Evolutionary conservation across 2,888 invertebrate species (phyloP), one percentile per base, ranked within the genome.

Genomic region (Ophioninae sp.): DNA sequence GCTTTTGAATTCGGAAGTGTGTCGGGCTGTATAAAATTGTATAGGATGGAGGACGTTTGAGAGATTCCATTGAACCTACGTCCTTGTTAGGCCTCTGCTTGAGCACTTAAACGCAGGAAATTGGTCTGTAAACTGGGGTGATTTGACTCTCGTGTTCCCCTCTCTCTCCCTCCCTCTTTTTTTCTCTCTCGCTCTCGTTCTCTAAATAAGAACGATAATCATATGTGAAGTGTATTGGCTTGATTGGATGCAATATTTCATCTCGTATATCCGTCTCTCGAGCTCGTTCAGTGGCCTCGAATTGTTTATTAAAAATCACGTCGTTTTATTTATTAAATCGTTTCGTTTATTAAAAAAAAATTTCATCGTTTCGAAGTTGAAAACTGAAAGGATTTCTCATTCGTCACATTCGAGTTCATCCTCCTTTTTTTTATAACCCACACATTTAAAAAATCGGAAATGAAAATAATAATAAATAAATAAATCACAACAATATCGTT

Each of bases 61-160:
- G 75, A 65, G 74, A 74, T 77, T 39, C 64, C 80, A 41, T 61
- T 80, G 67, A 75, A 68, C 64, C 65, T 72, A 56, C n/a, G 59
- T 37, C 69, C 72, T 72, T 81, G 59, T 78, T 81, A 72, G 75
- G 82, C 79, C 81, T 61, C 72, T 76, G 68, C 71, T 76, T 67
- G 72, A 72, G 64, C 80, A 77, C 69, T 85, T 83, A 82, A 85
- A 83, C 78, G 80, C 86, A 86, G 88, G 88, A 88, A 88, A 88
- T 88, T 87, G 86, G 85, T 86, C 84, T 86, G 85, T 87, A 78
- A 86, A 84, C 84, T 39, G 58, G 79, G 86, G 85, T 81, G 83
- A 72, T 30, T 76, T 63, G 76, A 9, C 73, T 37, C 30, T 68
- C 44, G 37, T 44, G 20, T 56, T 20, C n/a, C 61, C 79, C 61